phyloP scores from a whole-genome alignment of 2,888 invertebrate species.

The Sycophila texana region DNA sequence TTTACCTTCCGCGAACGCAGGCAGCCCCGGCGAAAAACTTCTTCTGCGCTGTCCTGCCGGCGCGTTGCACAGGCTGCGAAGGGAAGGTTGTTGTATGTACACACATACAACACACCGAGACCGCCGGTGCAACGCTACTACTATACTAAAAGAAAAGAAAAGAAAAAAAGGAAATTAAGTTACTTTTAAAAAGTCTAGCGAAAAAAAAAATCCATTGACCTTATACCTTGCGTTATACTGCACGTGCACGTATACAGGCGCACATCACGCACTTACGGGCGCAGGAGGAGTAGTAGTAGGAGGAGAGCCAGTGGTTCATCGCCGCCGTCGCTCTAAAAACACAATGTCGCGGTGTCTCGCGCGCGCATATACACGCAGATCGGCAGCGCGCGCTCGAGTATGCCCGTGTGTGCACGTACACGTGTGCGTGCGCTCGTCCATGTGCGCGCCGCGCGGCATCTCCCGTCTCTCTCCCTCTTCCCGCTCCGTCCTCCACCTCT shows the following conservation, averaged over 20 bases:
- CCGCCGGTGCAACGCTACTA: too few relatives aligned
- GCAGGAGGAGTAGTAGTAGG: too few relatives aligned
- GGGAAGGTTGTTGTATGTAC: too few relatives aligned
- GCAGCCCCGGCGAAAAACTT: not conserved
- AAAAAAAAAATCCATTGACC: not conserved
- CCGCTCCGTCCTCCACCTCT: not conserved
- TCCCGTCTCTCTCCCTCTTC: not conserved
- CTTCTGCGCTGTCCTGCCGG: not conserved
- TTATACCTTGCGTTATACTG: constrained; percentile 33
- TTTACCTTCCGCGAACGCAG: not conserved
- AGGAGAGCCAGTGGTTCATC: constrained; percentile 62
- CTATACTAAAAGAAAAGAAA: not conserved
- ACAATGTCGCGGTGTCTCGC: constrained; percentile 48
- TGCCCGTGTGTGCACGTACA: not conserved
- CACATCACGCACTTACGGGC: not conserved
- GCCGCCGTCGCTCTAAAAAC: constrained; percentile 49
- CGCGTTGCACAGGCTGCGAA: too few relatives aligned
- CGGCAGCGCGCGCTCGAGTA: not conserved
- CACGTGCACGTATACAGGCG: not conserved
- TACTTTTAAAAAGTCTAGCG: not conserved
- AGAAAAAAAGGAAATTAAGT: too few relatives aligned
- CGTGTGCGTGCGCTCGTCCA: too few relatives aligned
- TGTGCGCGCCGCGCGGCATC: not conserved
- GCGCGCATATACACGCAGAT: not conserved
- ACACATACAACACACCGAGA: too few relatives aligned